Evolutionary conservation across 1,140 invertebrate genomes (phyloP), one percentile per base, ranked within the genome.

Genomic region (Ephestia elutella): DNA sequence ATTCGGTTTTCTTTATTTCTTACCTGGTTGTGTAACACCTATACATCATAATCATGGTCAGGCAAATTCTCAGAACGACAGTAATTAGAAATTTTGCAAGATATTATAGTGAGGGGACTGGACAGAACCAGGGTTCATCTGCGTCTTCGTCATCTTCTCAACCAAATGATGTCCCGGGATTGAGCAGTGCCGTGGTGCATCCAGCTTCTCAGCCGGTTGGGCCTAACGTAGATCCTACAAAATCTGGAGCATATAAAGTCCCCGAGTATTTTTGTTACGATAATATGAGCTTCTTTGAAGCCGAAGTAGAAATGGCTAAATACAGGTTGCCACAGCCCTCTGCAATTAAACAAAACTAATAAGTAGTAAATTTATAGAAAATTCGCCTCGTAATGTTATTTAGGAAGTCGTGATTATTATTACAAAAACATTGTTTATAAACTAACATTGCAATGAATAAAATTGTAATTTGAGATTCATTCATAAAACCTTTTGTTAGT

Each of bases 231-330:
- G 83, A 89, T 28, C 86, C 95, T 30, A 90, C 92, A 0, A 94
- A 95, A 76, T 83, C 89, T 60, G 92, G 90, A 30, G 89, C 91
- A 2, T 97, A 97, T 74, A 96, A 96, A 88, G 95, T 95, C 71
- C 94, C 95, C 0, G 96, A 97, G 87, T 97, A 97, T 77, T 97
- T 93, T 73, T 92, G 91, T 65, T 96, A 96, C 70, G 92, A 96
- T 71, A 90, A 91, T 20, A 92, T 91, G 68, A 94, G 93, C 60
- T 97, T 93, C 73, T 94, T 92, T 66, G 95, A 97, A 84, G 93
- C 95, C 53, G 95, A 97, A 90, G 91, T 96, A 15, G 95, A 96
- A 90, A 93, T 97, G 92, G 86, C 90, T 11, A 93, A 95, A 74
- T 94, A 91, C 71, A 91, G 96, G 78, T 87, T 94, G 50, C 93